Evolutionary conservation across 2,797 vertebrate species (phyloP), one percentile per base, ranked within the genome.

Genomic region (Chaetophractus vellerosus): DNA sequence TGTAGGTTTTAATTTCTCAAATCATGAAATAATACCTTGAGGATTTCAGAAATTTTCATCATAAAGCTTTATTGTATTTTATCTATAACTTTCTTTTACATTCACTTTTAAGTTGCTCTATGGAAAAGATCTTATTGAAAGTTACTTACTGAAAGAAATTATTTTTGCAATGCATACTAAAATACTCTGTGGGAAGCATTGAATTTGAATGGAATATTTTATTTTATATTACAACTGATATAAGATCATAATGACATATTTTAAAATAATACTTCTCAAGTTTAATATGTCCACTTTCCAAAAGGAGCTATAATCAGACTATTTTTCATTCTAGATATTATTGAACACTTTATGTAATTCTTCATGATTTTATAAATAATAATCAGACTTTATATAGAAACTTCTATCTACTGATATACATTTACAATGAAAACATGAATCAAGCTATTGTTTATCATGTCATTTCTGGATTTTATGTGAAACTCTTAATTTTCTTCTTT

Each of bases 21-120:
- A 28, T 97, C 87, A 94, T 96, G 95, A 91, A 97, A 97, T 97
- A 97, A 97, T 97, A 97, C 83, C 91, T 97, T 88, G 64, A 97
- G 41, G 95, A 96, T 97, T 78, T 96, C 95, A 97, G 78, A 97
- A 96, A 97, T 97, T 89, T 96, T 96, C 97, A 97, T 97, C 93
- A 95, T 93, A 95, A 97, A 98, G 82, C 90, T 95, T 90, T 91
- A 88, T 81, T 96, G 61, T 97, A 79, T 97, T 95, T 97, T 97
- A 96, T 97, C 88, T 97, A 96, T 94, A 92, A 80, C 86, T 52
- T 93, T 86, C 87, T 96, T 96, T 97, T 92, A 91, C 38, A 94
- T 83, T 95, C 87, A 50, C 92, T 93, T 98, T 97, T 80, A 84
- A 95, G 74, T 94, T 93, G 88, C 85, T 95, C 41, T 95, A 50